These are phyloP conservation scores for Apodemia mormo DNA, from an alignment of 2,888 invertebrate species.

Conservation along the genomic window DNA sequence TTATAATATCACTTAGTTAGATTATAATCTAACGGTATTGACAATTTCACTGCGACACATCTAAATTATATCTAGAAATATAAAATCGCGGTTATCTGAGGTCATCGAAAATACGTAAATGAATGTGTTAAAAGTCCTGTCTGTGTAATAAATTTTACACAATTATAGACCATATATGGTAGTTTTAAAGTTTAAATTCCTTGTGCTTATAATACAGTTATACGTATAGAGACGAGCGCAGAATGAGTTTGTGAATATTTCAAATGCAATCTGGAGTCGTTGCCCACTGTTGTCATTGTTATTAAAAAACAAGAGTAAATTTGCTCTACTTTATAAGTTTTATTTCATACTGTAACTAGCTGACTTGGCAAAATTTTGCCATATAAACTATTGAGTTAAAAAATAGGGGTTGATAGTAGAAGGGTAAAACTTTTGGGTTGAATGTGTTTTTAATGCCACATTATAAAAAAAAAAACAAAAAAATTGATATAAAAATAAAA, in stretches of 20 bases:
- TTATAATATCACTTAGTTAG: too few relatives aligned
- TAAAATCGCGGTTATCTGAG: not conserved
- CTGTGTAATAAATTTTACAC: not conserved
- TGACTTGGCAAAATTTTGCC: too few relatives aligned
- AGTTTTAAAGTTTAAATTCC: not conserved
- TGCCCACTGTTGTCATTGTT: conserved; percentile 74
- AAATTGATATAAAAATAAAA: too few relatives aligned
- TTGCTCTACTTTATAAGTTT: conserved; percentile 51
- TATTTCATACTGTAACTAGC: too few relatives aligned
- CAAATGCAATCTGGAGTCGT: conserved; percentile 73
- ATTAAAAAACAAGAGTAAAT: conserved; percentile 41
- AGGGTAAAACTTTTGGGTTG: too few relatives aligned
- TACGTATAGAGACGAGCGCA: conserved; percentile 69
- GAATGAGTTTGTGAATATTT: conserved; percentile 79
- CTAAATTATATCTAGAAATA: not conserved
- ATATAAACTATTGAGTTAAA: too few relatives aligned
- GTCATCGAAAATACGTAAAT: conserved; percentile 6
- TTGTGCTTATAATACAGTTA: conserved; percentile 49
- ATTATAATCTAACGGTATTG: too few relatives aligned
- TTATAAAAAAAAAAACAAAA: too few relatives aligned
- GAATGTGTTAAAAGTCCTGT: conserved; percentile 22
- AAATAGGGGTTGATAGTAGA: too few relatives aligned
- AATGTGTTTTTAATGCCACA: too few relatives aligned
- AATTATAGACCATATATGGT: not conserved
- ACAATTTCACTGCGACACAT: not conserved